Conservation (phyloP, 2,113 vertebrate species). For the Zosterops japonicus region DNA sequence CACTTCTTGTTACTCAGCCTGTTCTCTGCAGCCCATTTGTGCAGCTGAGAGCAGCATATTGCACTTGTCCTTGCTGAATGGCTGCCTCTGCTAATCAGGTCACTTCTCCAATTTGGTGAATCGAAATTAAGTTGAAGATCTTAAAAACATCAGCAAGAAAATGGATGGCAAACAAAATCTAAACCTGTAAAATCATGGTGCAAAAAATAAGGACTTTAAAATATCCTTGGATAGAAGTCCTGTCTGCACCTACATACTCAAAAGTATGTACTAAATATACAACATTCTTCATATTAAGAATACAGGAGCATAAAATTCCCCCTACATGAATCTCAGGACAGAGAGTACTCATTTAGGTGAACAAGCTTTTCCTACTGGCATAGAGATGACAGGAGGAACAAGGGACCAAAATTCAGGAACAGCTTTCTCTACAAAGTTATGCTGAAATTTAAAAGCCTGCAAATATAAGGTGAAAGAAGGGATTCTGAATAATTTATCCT, state of each 20-base stretch:
- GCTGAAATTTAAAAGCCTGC: conserved; percentile 19
- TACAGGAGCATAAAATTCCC: not conserved
- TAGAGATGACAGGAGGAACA: not conserved
- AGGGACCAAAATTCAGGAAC: not conserved
- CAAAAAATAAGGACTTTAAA: not conserved
- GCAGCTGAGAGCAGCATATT: not conserved
- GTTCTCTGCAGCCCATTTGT: not conserved
- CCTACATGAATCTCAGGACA: not conserved
- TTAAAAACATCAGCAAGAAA: not conserved
- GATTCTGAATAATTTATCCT: conserved; percentile 57
- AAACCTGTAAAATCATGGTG: not conserved
- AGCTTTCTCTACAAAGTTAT: not conserved
- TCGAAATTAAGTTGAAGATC: not conserved
- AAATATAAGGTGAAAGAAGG: conserved; percentile 31
- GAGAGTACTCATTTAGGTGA: not conserved
- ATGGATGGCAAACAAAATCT: not conserved
- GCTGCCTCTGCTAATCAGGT: conserved; percentile 14
- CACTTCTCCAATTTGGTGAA: not conserved
- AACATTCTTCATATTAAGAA: not conserved
- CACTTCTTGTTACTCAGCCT: not conserved
- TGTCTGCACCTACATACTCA: not conserved
- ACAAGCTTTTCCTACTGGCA: not conserved
- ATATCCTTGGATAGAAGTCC: not conserved
- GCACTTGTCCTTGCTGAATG: conserved; percentile 1
- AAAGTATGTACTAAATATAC: not conserved